phyloP scores from a whole-genome alignment of 2,797 vertebrate genomes.

The Anisognathus igniventris region DNA sequence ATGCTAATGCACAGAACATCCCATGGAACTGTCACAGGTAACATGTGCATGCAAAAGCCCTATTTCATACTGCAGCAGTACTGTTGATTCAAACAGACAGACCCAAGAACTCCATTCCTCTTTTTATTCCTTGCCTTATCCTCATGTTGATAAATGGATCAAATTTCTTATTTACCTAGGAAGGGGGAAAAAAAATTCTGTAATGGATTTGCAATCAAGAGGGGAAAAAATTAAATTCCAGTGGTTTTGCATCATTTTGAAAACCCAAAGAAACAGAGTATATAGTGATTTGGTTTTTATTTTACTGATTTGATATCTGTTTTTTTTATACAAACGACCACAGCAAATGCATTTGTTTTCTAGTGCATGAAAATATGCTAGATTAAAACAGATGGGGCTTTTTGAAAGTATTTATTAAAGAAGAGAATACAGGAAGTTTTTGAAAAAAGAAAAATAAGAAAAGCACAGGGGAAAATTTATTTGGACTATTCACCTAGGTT shows the following conservation, averaged over 20 bases:
- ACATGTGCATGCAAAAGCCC: background rate
- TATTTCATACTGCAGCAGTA: background rate
- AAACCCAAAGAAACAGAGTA: background rate
- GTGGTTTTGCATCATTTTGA: background rate
- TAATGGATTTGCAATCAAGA: background rate
- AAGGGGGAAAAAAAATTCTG: background rate
- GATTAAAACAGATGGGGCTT: background rate
- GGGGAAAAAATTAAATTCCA: background rate
- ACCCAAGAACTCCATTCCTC: background rate
- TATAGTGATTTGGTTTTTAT: rapidly evolving
- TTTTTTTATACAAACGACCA: background rate
- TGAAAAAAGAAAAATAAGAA: background rate
- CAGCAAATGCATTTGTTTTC: background rate
- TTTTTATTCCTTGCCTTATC: background rate
- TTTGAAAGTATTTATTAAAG: background rate
- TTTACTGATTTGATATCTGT: background rate
- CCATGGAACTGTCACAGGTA: background rate
- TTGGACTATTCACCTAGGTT: background rate
- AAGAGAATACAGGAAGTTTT: background rate
- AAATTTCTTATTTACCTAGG: background rate
- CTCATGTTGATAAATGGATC: background rate
- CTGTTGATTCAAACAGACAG: background rate
- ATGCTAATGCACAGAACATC: background rate
- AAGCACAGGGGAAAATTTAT: background rate
- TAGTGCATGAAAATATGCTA: background rate